These are phyloP conservation scores for Zaprionus taronus DNA, from an alignment of 1,140 invertebrate genomes.

Conservation along the genomic window DNA sequence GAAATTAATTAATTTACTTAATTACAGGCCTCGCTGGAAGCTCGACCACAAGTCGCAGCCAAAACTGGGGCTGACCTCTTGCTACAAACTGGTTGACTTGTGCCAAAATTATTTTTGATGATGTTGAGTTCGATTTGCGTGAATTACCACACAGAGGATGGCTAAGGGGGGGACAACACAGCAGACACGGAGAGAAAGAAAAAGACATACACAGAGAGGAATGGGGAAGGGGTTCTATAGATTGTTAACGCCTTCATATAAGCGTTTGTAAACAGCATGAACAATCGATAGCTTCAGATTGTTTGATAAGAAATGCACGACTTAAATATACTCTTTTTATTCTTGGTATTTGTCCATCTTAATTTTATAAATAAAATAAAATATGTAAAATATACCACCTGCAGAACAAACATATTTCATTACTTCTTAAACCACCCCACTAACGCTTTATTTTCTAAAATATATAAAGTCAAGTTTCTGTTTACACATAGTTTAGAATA, in stretches of 20 bases:
- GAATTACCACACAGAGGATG: slow-evolving; percentile 3
- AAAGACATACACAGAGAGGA: no score
- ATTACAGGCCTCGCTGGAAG: slow-evolving; percentile 62
- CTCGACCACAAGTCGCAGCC: slow-evolving; percentile 20
- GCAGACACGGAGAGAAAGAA: not conserved
- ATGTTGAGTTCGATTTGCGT: not conserved
- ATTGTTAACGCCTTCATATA: slow-evolving; percentile 11
- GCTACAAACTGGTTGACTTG: slow-evolving; percentile 67
- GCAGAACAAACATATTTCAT: not conserved
- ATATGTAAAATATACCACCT: no score
- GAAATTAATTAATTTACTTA: slow-evolving; percentile 78
- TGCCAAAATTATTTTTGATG: slow-evolving; percentile 57
- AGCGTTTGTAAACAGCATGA: slow-evolving; percentile 16
- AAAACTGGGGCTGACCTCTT: slow-evolving; percentile 22
- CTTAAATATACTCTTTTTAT: not conserved
- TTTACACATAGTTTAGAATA: no score
- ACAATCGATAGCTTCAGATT: slow-evolving; percentile 27
- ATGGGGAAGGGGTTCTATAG: not conserved
- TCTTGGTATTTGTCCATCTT: no score
- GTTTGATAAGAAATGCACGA: not conserved
- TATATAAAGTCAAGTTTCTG: no score
- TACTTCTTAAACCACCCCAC: no score
- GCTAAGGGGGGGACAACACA: not conserved
- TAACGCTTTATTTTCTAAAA: no score
- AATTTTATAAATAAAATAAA: no score